A percentile compares a stretch with the other conserved stretches of the same genome.
Evolutionary conservation across 2,113 vertebrate species (phyloP).

Genomic region (Toxostoma redivivum): DNA sequence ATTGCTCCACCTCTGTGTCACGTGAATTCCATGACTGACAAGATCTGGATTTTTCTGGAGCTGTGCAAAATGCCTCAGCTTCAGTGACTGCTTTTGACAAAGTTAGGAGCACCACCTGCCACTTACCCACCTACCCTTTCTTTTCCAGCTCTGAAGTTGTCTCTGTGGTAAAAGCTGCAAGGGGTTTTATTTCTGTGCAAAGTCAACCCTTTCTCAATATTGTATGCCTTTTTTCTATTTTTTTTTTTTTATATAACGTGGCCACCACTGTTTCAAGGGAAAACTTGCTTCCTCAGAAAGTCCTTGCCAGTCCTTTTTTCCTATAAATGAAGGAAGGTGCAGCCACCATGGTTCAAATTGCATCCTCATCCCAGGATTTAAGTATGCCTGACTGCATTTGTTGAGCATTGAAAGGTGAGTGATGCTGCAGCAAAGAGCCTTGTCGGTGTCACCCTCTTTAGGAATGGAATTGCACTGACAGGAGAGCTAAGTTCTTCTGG

Average conservation of each 20-base stretch:
- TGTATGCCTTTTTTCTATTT: background rate
- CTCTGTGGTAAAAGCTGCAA: background rate
- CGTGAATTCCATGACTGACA: background rate
- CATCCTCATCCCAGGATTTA: background rate
- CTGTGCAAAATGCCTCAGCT: background rate
- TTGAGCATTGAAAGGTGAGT: background rate
- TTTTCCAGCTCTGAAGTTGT: background rate
- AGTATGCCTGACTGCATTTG: background rate
- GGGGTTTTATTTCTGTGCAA: background rate
- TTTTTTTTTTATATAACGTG: background rate
- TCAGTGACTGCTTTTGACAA: background rate
- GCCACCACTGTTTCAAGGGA: accelerated
- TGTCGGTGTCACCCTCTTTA: background rate
- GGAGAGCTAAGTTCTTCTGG: background rate
- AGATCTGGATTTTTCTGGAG: background rate
- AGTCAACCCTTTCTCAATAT: background rate
- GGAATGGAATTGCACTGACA: background rate
- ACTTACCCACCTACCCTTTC: background rate
- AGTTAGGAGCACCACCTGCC: background rate
- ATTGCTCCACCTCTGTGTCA: background rate
- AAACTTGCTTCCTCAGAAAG: background rate
- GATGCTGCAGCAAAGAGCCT: background rate
- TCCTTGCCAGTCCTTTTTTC: background rate
- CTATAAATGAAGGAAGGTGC: background rate
- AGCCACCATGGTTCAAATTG: background rate